These are phyloP conservation scores for Perca schrenkii DNA, from an alignment of 2,113 vertebrate genomes.

Conservation along the genomic window DNA sequence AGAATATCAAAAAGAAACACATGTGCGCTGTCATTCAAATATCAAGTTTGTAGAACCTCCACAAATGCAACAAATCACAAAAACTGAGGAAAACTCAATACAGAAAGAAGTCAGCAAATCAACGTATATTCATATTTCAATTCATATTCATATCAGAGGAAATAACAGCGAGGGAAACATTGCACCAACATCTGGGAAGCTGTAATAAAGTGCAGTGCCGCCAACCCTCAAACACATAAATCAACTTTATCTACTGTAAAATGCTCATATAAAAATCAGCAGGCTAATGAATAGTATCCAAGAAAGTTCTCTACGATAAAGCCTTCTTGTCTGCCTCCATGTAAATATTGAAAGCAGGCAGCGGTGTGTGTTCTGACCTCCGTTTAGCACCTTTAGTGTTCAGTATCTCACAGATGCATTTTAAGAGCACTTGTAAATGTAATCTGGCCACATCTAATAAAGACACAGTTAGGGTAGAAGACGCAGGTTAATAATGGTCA, in stretches of 20 bases:
- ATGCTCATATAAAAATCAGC: background rate
- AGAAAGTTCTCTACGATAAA: background rate
- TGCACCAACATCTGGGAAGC: background rate
- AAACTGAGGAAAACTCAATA: background rate
- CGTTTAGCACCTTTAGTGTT: background rate
- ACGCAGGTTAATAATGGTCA: background rate
- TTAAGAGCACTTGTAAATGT: conserved; percentile 15
- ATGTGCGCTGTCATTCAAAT: background rate
- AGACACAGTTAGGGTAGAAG: conserved; percentile 1
- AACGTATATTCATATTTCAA: background rate
- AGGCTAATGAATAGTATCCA: background rate
- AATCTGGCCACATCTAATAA: background rate
- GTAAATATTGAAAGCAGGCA: background rate
- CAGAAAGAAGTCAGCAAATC: background rate
- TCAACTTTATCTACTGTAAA: background rate
- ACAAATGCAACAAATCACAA: background rate
- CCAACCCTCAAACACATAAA: background rate
- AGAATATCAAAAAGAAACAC: too few species aligned
- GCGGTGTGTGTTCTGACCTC: conserved; percentile 3
- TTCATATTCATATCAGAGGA: background rate
- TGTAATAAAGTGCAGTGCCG: background rate
- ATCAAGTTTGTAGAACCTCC: background rate
- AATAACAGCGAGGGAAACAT: background rate
- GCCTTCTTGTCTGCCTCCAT: background rate
- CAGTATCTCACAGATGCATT: background rate